These are phyloP conservation scores for Galerucella calmariensis DNA, from an alignment of 2,888 invertebrate species.

Conservation along the genomic window DNA sequence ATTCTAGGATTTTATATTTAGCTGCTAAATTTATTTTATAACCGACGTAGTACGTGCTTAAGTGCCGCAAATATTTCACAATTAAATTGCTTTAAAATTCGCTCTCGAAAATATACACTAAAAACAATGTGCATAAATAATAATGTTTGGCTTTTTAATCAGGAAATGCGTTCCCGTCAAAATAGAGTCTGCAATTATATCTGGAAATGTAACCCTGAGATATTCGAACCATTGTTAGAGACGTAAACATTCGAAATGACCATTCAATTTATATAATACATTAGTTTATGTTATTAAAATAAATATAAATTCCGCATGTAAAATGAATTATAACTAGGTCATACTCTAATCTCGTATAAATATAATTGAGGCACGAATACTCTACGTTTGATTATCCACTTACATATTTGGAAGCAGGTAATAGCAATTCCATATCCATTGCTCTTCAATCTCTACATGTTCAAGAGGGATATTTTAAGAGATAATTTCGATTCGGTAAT, in stretches of 20 bases:
- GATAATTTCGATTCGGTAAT: too few species aligned
- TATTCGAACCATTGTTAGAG: constrained; percentile 20
- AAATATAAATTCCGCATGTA: too few species aligned
- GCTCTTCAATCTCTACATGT: too few species aligned
- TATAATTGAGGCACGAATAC: too few species aligned
- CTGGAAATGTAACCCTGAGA: constrained; percentile 19
- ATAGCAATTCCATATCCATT: too few species aligned
- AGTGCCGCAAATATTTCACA: constrained; percentile 36
- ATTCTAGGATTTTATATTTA: constrained; percentile 40
- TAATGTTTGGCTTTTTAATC: constrained; percentile 34
- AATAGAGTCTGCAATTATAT: constrained; percentile 28
- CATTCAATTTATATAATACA: constrained; percentile 21
- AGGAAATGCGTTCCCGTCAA: constrained; percentile 33
- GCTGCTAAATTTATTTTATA: constrained; percentile 40
- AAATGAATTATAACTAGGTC: too few species aligned
- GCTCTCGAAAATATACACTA: constrained; percentile 32
- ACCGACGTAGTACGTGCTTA: constrained; percentile 39
- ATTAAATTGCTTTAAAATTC: constrained; percentile 38
- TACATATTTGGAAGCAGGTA: too few species aligned
- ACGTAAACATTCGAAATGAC: constrained; percentile 27
- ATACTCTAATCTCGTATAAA: too few species aligned
- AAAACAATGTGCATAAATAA: constrained; percentile 36
- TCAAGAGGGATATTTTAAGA: too few species aligned
- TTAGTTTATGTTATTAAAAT: constrained; percentile 6
- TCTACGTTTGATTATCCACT: too few species aligned